These are phyloP conservation scores for Etheostoma nigrum DNA, from an alignment of 2,797 vertebrate species.

Conservation along the genomic window DNA sequence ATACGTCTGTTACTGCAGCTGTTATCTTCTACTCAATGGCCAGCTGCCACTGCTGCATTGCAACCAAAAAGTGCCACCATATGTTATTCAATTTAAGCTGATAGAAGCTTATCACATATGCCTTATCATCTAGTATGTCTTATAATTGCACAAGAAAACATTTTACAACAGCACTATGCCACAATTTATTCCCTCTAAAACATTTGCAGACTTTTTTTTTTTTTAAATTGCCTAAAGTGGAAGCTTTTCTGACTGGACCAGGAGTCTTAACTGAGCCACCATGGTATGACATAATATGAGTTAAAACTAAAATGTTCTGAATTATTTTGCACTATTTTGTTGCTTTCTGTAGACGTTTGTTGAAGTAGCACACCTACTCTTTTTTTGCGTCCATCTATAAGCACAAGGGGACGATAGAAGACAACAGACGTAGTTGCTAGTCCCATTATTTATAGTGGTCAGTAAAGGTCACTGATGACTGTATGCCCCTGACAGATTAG, in stretches of 20 bases:
- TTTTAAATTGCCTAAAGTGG: not conserved
- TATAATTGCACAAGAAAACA: not conserved
- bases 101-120: not conserved
- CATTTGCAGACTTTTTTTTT: not conserved
- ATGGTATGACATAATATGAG: not conserved
- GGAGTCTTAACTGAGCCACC: not conserved
- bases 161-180: not conserved
- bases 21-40: not conserved
- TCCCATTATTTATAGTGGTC: not conserved
- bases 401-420: not conserved
- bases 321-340: not conserved
- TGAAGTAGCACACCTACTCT: not conserved
- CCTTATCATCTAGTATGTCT: no score
- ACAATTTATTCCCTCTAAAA: not conserved
- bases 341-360: not conserved
- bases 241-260: not conserved
- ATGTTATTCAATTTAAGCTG: conserved; percentile 5
- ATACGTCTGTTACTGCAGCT: not conserved
- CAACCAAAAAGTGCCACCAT: no score
- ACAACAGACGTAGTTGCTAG: not conserved
- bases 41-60: no score
- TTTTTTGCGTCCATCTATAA: not conserved
- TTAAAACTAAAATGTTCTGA: not conserved
- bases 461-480: conserved; percentile 17
- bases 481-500: conserved; percentile 19